Base-by-base conservation (phyloP, 2,888 invertebrate genomes). In the Itoplectis maculator region DNA sequence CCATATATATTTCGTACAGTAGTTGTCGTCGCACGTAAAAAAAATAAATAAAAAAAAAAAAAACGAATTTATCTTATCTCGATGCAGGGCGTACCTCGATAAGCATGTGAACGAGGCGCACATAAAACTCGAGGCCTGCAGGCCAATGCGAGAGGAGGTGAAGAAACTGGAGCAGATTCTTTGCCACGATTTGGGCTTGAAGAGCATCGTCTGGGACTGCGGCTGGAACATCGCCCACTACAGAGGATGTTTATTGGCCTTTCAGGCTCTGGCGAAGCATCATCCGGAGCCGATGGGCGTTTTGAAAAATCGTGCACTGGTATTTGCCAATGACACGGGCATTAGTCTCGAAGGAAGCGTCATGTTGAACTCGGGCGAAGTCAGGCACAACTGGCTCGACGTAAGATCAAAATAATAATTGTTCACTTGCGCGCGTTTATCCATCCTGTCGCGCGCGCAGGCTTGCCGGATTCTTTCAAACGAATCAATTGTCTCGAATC, bases 161-260 rank as follows among this genome's bases (percentile, higher is more conserved):
- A 93, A 94, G 73, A 94, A 94, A 79, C 93, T 97, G 65, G 95
- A 95, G 86, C 93, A 94, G 63, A 93, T 94, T 68, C 94, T 97
- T 54, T 94, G 95, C 88, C 90, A 94, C 87, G 92, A 77, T 61
- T 93, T 96, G 69, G 94, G 94, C 40, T 89, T 97, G 13, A 93
- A 93, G 47, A 94, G 95, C 84, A 94, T 96, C 2, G 93, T 94
- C 29, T 97, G 97, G 94, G 97, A 97, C 87, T 97, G 96, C 88
- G 97, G 97, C 9, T 97, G 97, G 97, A 97, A 97, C 89, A 95
- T 96, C 78, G 96, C 96, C 87, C 98, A 98, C 90, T 98, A 97
- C 89, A 94, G 97, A 88, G 98, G 98, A n/a, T 98, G 98, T 88
- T 93, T 99, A 3, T 96, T 97, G 89, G 97, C 98, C 84, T 95